Base-by-base conservation (phyloP, 2,797 vertebrate genomes). In the Manis pentadactyla region DNA sequence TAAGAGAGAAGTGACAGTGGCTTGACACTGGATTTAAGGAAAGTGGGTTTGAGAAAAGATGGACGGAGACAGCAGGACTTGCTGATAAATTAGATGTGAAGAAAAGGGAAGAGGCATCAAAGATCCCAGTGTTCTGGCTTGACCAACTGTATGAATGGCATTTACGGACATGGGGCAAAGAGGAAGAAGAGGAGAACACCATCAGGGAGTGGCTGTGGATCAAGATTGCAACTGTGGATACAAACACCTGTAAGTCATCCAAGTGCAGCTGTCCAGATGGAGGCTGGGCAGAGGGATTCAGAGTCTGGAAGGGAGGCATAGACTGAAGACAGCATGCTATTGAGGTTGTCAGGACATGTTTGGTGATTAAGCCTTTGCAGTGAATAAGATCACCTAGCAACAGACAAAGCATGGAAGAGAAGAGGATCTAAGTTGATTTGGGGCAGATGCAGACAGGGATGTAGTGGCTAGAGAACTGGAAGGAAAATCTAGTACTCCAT, bases 291-390 rank as follows among this genome's bases (percentile, higher is more conserved):
- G 9, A 1, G 0, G 14, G 59, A 53, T 51, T 89, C 51, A 51
- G 84, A 86, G 66, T 23, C 75, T 7, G 4, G 49, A 59, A 75
- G 49, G 23, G 18, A 83, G 23, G 10, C 25, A 2, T 13, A 64
- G 31, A 4, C 57, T 29, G 7, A 42, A 78, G 51, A 17, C 0
- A 3, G n/a, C 2, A 0, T 0, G 5, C 7, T 37, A 57, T 0
- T 18, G 19, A n/a, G 25, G 7, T 4, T 14, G n/a, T 27, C 31
- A 29, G 7, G 9, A 0, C 37, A 39, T 46, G 64, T 39, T 27
- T 59, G 13, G 14, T 31, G 14, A 53, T 5, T 88, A 21, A 37
- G 75, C 42, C 57, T 75, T 64, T 29, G 25, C 2, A 59, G 31
- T 42, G 49, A 49, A 25, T 21, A 17, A 37, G n/a, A 7, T 55